A percentile compares a stretch with the other conserved stretches of the same genome.
These are phyloP conservation scores for Rhinichthys osculus DNA, from an alignment of 2,797 vertebrate genomes.

Conservation along the genomic window DNA sequence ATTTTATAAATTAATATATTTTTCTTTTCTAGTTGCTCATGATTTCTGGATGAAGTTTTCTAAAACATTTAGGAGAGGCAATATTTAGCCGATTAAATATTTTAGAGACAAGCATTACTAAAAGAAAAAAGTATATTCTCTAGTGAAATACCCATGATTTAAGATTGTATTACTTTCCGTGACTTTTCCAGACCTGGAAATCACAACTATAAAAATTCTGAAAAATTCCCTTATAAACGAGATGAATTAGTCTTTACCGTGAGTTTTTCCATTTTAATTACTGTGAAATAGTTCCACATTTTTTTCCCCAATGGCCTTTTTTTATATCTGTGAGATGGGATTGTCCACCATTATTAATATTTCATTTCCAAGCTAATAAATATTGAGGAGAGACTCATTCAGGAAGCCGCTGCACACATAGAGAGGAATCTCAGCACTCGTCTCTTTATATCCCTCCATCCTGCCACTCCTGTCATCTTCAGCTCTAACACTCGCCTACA, in stretches of 20 bases:
- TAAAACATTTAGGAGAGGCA: neutral
- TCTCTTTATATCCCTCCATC: slow-evolving; percentile 6
- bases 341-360: slow-evolving; percentile 5
- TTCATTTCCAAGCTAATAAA: slow-evolving; percentile 27
- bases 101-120: neutral
- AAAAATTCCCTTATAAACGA: neutral
- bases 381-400: neutral
- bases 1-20: neutral
- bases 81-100: neutral
- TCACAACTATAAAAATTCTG: neutral
- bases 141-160: neutral
- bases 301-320: neutral
- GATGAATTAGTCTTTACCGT: neutral
- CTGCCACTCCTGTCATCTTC: neutral
- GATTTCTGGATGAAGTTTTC: neutral
- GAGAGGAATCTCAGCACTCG: slow-evolving; percentile 5
- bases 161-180: neutral
- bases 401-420: slow-evolving; percentile 4
- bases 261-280: neutral
- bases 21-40: neutral
- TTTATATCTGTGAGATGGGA: slow-evolving; percentile 2
- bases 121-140: neutral
- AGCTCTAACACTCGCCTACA: neutral
- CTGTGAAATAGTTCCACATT: neutral
- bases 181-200: neutral